These are phyloP conservation scores for Xiphophorus couchianus DNA, from an alignment of 2,113 vertebrate species.

Conservation along the genomic window DNA sequence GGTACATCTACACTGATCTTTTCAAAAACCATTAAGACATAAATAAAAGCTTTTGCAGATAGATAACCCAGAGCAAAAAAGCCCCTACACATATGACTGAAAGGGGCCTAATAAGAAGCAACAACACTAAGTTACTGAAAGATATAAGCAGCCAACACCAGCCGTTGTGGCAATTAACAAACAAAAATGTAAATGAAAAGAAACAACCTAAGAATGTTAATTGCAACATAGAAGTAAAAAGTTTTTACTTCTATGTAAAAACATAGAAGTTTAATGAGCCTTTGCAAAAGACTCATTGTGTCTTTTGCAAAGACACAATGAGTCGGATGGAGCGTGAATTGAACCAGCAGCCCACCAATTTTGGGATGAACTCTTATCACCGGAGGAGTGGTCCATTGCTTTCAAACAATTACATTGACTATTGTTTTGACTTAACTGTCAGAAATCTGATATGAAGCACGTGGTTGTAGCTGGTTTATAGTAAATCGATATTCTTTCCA, in stretches of 20 bases:
- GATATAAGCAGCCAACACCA: not conserved
- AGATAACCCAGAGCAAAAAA: not conserved
- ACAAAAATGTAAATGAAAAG: not conserved
- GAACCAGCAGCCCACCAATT: no score
- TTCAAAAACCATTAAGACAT: not conserved
- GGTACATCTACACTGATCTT: not conserved
- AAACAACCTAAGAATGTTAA: not conserved
- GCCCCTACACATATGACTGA: not conserved
- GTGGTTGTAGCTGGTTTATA: no score
- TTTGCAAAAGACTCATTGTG: no score
- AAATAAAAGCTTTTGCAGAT: not conserved
- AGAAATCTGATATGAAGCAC: no score
- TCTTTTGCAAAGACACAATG: no score
- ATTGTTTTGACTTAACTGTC: no score
- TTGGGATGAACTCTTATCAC: no score
- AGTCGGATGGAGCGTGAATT: no score
- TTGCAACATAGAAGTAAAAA: not conserved
- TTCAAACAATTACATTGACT: no score
- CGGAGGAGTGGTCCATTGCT: no score
- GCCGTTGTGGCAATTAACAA: not conserved
- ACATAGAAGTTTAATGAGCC: no score
- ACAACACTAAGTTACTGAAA: not conserved
- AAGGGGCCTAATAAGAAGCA: not conserved
- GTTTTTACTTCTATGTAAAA: not conserved
- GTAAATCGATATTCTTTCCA: no score